phyloP scores from a whole-genome alignment of 2,888 invertebrate species.

The Exocentrus adspersus region DNA sequence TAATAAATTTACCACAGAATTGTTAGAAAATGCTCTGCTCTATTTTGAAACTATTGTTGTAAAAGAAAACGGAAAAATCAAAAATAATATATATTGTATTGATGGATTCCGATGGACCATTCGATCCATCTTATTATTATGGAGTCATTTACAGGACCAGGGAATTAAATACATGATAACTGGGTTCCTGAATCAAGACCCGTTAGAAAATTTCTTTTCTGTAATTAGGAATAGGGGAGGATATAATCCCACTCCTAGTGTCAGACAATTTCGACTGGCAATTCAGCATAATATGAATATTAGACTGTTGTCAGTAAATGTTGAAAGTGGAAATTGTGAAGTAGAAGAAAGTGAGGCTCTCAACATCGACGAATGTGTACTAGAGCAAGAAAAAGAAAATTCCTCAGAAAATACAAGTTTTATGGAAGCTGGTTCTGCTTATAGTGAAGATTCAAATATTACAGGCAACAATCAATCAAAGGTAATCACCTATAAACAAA shows the following conservation, averaged over 20 bases:
- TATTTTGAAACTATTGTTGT: no score
- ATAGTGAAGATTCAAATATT: not conserved
- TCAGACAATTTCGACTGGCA: conserved; percentile 1
- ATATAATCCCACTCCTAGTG: conserved; percentile 4
- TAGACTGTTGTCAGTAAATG: not conserved
- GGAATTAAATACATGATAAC: conserved; percentile 2
- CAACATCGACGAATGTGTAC: no score
- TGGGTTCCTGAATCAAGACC: not conserved
- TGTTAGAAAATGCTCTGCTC: no score
- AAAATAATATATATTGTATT: no score
- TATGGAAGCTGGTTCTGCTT: not conserved
- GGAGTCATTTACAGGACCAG: not conserved
- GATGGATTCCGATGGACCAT: no score
- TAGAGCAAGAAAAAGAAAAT: no score
- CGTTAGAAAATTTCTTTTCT: conserved; percentile 7
- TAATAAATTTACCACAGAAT: no score
- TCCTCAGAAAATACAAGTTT: no score
- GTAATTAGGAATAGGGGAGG: conserved; percentile 8
- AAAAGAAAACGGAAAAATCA: no score
- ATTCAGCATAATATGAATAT: conserved; percentile 3
- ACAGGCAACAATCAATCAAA: not conserved
- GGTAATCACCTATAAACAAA: not conserved
- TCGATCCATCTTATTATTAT: not conserved
- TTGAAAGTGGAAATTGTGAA: not conserved
- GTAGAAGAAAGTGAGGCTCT: not conserved